Conservation (phyloP, 2,797 vertebrate species). For the Brachyrhaphis roseni region DNA sequence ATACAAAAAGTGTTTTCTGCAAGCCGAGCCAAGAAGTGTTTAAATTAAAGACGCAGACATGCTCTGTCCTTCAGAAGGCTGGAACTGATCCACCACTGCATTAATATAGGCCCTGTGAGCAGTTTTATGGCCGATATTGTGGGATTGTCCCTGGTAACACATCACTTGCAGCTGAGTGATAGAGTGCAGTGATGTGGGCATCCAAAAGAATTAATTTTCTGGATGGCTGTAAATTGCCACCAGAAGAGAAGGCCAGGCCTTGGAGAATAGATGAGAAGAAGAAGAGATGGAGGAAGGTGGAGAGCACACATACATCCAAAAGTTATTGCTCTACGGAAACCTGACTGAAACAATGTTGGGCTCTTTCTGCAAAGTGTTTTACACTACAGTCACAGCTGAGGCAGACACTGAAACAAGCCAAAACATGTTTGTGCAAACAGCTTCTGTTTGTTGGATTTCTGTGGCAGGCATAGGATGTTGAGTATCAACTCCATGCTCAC, state of each 20-base stretch:
- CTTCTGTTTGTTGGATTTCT: not conserved
- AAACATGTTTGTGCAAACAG: not conserved
- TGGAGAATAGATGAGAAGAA: slow-evolving; percentile 42
- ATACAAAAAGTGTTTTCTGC: slow-evolving; percentile 50
- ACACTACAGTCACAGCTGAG: not conserved
- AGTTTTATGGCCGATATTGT: slow-evolving; percentile 76
- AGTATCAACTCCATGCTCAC: not conserved
- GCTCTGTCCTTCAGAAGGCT: slow-evolving; percentile 70
- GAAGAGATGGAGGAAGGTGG: slow-evolving; percentile 15
- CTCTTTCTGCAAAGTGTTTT: not conserved
- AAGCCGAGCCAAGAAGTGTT: slow-evolving; percentile 54
- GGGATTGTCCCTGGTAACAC: slow-evolving; percentile 71
- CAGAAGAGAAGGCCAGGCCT: slow-evolving; percentile 66
- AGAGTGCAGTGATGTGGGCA: slow-evolving; percentile 65
- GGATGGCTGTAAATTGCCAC: slow-evolving; percentile 71
- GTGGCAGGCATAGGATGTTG: no score
- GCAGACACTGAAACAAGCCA: not conserved
- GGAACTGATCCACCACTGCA: slow-evolving; percentile 40
- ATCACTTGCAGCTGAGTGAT: slow-evolving; percentile 69
- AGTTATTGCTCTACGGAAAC: not conserved
- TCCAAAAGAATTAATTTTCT: slow-evolving; percentile 75
- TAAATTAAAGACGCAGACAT: slow-evolving; percentile 72
- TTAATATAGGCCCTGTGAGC: slow-evolving; percentile 67
- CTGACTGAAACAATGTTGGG: not conserved
- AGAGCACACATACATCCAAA: slow-evolving; percentile 5